Conservation (phyloP, 2,888 invertebrate genomes). For the Apamea sordens region DNA sequence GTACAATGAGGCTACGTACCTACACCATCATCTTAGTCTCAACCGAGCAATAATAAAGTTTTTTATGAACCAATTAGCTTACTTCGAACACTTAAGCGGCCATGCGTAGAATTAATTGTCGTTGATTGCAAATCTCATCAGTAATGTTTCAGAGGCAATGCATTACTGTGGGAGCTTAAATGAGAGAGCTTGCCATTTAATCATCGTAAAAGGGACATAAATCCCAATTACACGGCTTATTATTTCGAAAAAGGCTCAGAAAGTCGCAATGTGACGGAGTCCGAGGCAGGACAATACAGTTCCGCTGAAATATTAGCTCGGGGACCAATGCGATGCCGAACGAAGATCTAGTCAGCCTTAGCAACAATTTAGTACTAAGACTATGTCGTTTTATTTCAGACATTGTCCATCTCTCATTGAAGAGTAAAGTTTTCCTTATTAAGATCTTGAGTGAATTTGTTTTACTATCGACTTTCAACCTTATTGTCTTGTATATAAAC, state of each 20-base stretch:
- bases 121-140: conserved; percentile 74
- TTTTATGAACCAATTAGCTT: conserved; percentile 53
- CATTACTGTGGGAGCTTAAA: conserved; percentile 77
- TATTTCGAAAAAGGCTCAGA: conserved; percentile 82
- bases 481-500: not conserved
- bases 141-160: conserved; percentile 76
- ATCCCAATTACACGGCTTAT: conserved; percentile 88
- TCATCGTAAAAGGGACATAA: conserved; percentile 86
- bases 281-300: conserved; percentile 83
- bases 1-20: conserved; percentile 44
- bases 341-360: conserved; percentile 63
- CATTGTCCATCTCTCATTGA: conserved; percentile 54
- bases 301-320: conserved; percentile 75
- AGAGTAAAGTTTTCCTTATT: conserved; percentile 48
- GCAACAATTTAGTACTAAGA: conserved; percentile 61
- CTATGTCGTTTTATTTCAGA: conserved; percentile 59
- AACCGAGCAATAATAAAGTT: conserved; percentile 43
- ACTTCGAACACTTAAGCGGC: conserved; percentile 39
- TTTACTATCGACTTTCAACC: conserved; percentile 15
- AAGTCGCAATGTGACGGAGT: conserved; percentile 75
- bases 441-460: conserved; percentile 46
- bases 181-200: conserved; percentile 80
- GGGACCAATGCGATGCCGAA: conserved; percentile 59
- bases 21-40: conserved; percentile 32
- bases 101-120: conserved; percentile 64